phyloP scores from a whole-genome alignment of 2,113 vertebrate genomes.

The Camelus bactrianus region DNA sequence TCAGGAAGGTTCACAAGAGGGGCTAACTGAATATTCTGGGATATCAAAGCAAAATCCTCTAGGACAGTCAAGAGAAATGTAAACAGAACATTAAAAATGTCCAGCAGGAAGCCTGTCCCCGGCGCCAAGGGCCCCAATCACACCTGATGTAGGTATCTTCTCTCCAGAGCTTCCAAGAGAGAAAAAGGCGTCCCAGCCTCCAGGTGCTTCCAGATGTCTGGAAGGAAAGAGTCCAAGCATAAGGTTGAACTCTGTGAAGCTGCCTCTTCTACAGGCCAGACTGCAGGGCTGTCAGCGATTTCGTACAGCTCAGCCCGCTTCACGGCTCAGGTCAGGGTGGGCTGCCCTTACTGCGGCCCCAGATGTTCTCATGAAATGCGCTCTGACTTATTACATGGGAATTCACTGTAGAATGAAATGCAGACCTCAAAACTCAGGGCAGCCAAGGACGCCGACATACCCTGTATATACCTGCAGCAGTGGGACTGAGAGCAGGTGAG shows the following conservation, averaged over 20 bases:
- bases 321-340: neutral
- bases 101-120: neutral
- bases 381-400: conserved; percentile 11
- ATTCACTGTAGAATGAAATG: conserved; percentile 3
- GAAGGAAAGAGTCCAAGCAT: neutral
- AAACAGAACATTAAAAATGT: neutral
- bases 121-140: neutral
- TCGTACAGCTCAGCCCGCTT: neutral
- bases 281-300: neutral
- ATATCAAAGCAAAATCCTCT: neutral
- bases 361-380: neutral
- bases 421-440: neutral
- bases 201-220: neutral
- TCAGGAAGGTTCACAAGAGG: neutral
- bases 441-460: neutral
- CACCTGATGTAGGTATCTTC: neutral
- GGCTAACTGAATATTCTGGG: neutral
- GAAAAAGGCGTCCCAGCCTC: neutral
- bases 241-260: neutral
- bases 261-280: neutral
- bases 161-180: neutral
- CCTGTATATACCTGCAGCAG: neutral
- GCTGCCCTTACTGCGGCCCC: neutral
- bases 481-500: neutral
- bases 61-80: neutral